Evolutionary conservation across 2,888 invertebrate genomes (phyloP).

Genomic region (Thymelicus sylvestris): DNA sequence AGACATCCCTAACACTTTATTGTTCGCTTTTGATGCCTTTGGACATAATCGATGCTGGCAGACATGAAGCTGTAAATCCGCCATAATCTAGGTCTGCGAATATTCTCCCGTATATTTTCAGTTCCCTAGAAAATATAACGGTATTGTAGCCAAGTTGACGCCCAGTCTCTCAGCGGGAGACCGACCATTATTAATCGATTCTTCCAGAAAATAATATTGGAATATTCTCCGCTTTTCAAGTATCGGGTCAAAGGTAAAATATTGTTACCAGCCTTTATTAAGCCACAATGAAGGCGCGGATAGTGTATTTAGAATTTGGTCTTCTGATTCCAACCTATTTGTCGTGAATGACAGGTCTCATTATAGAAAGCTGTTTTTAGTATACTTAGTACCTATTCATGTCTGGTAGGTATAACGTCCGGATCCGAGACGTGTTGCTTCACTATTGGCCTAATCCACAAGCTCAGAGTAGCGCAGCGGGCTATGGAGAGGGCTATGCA

Average conservation of each 20-base stretch:
- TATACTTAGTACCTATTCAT: too few relatives aligned
- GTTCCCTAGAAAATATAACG: background rate
- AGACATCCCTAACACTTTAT: background rate
- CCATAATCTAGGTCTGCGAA: background rate
- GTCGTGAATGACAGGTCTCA: too few relatives aligned
- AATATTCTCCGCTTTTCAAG: conserved; percentile 12
- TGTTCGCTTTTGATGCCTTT: too few relatives aligned
- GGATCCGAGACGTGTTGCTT: too few relatives aligned
- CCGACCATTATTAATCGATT: conserved; percentile 28
- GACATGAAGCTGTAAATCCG: too few relatives aligned
- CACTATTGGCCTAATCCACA: too few relatives aligned
- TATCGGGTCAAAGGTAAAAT: background rate
- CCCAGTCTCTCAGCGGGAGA: background rate
- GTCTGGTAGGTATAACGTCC: too few relatives aligned
- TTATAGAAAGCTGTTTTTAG: too few relatives aligned
- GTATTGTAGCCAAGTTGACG: background rate
- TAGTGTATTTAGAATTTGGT: too few relatives aligned
- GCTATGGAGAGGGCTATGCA: too few relatives aligned
- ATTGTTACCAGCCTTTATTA: background rate
- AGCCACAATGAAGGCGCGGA: background rate
- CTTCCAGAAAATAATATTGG: conserved; percentile 14
- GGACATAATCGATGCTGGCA: background rate
- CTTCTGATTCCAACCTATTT: too few relatives aligned
- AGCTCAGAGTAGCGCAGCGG: too few relatives aligned
- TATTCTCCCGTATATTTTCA: background rate